phyloP scores from a whole-genome alignment of 2,113 vertebrate genomes.

The Lasiurus borealis region DNA sequence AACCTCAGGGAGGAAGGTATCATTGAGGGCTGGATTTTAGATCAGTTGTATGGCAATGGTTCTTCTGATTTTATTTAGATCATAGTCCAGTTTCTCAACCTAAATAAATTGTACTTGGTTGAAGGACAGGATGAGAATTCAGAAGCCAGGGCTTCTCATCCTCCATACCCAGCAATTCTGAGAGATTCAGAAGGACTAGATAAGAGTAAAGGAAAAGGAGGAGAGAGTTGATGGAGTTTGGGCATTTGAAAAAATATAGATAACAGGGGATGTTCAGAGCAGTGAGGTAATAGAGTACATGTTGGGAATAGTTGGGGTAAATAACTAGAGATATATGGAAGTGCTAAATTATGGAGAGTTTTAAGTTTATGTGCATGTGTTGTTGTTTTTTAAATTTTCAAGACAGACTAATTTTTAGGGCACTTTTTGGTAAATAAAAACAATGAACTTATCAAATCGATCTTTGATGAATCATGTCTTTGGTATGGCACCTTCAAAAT shows the following conservation, averaged over 20 bases:
- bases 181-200: background rate
- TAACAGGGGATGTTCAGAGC: background rate
- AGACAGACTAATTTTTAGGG: too few species aligned
- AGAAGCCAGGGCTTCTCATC: background rate
- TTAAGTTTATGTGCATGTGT: background rate
- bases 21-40: background rate
- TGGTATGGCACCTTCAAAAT: background rate
- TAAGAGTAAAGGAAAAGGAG: background rate
- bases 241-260: background rate
- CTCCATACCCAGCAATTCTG: background rate
- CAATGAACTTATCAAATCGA: too few species aligned
- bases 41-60: background rate
- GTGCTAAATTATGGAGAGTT: background rate
- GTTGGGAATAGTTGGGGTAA: background rate
- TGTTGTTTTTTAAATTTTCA: too few species aligned
- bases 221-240: background rate
- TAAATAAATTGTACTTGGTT: background rate
- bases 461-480: too few species aligned
- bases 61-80: conserved; percentile 1
- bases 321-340: background rate
- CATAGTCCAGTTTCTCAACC: background rate
- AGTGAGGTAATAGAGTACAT: background rate
- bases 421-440: too few species aligned
- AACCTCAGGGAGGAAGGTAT: background rate
- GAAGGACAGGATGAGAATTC: background rate